Conservation (phyloP, 2,797 vertebrate species). For the Calcarius lapponicus region DNA sequence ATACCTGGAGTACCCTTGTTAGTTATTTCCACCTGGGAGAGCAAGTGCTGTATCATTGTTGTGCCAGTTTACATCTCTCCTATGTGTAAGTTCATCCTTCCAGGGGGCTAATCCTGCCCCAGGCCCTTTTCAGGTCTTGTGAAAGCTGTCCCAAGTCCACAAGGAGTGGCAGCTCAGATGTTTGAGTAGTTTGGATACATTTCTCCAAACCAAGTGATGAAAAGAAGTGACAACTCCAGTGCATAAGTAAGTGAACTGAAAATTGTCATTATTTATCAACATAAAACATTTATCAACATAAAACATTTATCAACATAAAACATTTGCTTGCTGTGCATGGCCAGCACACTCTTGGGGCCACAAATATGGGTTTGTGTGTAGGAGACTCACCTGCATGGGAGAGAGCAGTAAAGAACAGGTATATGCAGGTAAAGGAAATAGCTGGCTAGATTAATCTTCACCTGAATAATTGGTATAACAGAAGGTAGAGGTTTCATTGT, state of each 20-base stretch:
- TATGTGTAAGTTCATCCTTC: not conserved
- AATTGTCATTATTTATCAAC: not conserved
- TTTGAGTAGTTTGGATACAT: not conserved
- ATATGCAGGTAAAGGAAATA: not conserved
- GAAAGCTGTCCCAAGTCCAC: not conserved
- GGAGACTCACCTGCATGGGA: not conserved
- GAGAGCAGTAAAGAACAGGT: not conserved
- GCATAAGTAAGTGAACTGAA: not conserved
- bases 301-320: not conserved
- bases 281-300: not conserved
- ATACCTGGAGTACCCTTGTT: not conserved
- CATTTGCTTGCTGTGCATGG: not conserved
- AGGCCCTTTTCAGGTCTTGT: not conserved
- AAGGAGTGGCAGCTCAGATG: not conserved
- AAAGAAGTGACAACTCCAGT: not conserved
- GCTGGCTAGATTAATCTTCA: not conserved
- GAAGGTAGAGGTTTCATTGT: not conserved
- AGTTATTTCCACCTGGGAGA: not conserved
- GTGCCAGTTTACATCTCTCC: not conserved
- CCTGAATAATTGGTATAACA: not conserved
- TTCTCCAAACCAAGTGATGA: not conserved
- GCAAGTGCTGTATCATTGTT: not conserved
- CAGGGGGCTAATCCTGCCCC: not conserved
- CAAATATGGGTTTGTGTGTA: rapidly evolving
- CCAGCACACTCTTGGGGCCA: not conserved